Conservation (phyloP, 1,140 invertebrate species). For the Carcinoscorpius rotundicauda region DNA sequence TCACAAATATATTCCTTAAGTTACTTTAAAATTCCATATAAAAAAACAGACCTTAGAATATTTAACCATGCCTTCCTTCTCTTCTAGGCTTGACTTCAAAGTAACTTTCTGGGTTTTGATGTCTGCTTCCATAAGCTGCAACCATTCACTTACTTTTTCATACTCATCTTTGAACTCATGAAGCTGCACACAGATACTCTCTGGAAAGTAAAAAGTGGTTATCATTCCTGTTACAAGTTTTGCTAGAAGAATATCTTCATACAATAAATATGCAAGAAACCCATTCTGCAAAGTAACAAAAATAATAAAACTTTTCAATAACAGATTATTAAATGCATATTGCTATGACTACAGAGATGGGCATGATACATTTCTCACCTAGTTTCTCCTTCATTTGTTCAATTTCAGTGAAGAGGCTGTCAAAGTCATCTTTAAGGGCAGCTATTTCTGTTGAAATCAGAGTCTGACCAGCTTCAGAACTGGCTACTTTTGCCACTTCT, state of each 20-base stretch:
- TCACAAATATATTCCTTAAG: too few species aligned
- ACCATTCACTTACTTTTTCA: conserved; percentile 79
- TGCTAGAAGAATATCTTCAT: too few species aligned
- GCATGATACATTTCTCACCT: conserved; percentile 8
- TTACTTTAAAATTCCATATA: not conserved
- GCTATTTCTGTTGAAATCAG: conserved; percentile 71
- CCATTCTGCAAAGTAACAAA: too few species aligned
- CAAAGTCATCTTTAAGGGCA: conserved; percentile 67
- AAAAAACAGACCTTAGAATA: conserved; percentile 29
- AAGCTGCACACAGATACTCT: conserved; percentile 68
- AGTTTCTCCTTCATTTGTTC: conserved; percentile 69
- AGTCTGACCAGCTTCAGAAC: conserved; percentile 61
- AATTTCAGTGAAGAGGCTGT: conserved; percentile 71
- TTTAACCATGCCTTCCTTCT: conserved; percentile 69
- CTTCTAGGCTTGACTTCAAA: conserved; percentile 60
- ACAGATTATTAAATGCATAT: too few species aligned
- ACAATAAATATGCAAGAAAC: too few species aligned
- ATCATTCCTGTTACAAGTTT: too few species aligned
- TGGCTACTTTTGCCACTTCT: conserved; percentile 68
- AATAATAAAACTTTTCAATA: too few species aligned
- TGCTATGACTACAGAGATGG: too few species aligned
- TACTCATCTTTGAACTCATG: conserved; percentile 85
- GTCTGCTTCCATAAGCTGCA: conserved; percentile 83
- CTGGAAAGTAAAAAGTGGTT: conserved; percentile 26
- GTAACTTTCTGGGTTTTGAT: conserved; percentile 81